phyloP scores from a whole-genome alignment of 2,113 vertebrate genomes.

The Thomomys bottae region DNA sequence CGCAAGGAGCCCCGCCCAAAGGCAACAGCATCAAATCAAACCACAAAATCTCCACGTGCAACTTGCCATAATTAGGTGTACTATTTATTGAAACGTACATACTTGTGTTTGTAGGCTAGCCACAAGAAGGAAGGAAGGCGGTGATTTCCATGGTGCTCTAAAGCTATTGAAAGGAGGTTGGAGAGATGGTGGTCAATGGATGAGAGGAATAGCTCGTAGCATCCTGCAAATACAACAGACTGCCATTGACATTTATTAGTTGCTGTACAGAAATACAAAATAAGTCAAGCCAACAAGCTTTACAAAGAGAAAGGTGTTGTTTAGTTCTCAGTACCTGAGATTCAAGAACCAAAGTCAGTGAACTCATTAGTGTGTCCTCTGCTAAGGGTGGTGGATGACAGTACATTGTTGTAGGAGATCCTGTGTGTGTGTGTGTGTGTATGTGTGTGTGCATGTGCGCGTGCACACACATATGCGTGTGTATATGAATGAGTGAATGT shows the following conservation, averaged over 20 bases:
- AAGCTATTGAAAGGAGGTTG: neutral
- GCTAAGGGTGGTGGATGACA: neutral
- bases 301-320: neutral
- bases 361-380: neutral
- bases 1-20: too few species aligned
- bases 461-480: neutral
- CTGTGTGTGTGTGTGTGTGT: too few species aligned
- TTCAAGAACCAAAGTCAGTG: neutral
- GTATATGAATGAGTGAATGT: too few species aligned
- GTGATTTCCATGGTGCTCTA: neutral
- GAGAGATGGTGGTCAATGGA: too few species aligned
- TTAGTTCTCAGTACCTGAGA: neutral
- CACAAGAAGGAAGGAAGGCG: neutral
- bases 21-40: too few species aligned
- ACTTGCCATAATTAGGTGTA: neutral
- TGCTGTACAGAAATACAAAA: neutral
- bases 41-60: too few species aligned
- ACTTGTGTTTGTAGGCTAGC: neutral
- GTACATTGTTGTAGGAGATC: fast-evolving
- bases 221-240: neutral
- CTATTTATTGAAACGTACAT: neutral
- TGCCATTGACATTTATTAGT: too few species aligned
- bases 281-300: neutral
- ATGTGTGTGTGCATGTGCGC: neutral
- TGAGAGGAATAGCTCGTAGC: too few species aligned